Evolutionary conservation across 1,140 invertebrate species (phyloP), one percentile per base, ranked within the genome.

Genomic region (Eriocheir sinensis): DNA sequence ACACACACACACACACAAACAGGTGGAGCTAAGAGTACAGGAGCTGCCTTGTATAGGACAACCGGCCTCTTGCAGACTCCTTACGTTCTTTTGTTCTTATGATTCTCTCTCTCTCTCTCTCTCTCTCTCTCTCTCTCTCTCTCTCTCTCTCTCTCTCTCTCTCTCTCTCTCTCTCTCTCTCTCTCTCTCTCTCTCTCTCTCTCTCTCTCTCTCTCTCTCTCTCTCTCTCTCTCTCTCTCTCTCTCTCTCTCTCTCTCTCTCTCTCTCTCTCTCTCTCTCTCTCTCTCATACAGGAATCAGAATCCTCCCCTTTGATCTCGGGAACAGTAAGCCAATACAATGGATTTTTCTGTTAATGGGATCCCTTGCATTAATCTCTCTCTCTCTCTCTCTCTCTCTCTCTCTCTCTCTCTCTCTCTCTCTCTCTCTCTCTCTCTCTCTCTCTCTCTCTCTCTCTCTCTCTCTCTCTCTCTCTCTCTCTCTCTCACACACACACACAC

Each of bases 111-210:
- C 85, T 88, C 85, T 88, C 85, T 89, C 86, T 89, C 86, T 89
- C n/a, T 89, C 86, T 89, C n/a, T 89, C 86, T 41, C 40, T 41
- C 38, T 41, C 86, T 41, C 86, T 48, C 4, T 89, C 3, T 41
- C 12, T 0, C 86, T 41, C 86, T 89, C 86, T 89, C 86, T 88
- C 86, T 88, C 86, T 88, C 86, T 40, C 36, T 88, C 86, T 88
- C 86, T 88, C 86, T 88, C 86, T 88, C 86, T 88, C 86, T 88
- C 86, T 88, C 36, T 88, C 36, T 40, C 36, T 40, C 36, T 40
- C 36, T 40, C 9, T n/a, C 9, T 9, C 36, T 88, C 9, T 9
- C n/a, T 15, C n/a, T n/a, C n/a, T n/a, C n/a, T n/a, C 38, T 88
- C 36, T 40, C 36, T n/a, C 36, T 40, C 86, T 34, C 86, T 40